Evolutionary conservation across 2,888 invertebrate genomes (phyloP).

Genomic region (Anarsia innoxiella): DNA sequence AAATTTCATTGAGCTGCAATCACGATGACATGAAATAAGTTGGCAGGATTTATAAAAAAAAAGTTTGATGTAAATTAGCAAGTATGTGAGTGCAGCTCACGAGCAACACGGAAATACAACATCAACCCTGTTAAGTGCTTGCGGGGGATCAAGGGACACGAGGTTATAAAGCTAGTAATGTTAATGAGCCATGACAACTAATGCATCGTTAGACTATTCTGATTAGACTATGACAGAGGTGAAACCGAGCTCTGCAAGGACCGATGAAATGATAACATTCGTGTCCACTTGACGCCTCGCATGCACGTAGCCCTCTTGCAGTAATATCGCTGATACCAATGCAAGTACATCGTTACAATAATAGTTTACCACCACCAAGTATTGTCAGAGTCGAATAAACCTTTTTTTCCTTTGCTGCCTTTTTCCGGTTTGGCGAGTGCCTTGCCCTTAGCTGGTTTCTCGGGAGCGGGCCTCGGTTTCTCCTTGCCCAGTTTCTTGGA

Average conservation of each 20-base stretch:
- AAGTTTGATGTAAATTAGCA: conserved; percentile 24
- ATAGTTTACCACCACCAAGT: conserved; percentile 84
- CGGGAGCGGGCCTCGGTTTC: conserved; percentile 46
- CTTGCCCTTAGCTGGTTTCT: conserved; percentile 59
- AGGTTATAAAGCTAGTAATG: conserved; percentile 58
- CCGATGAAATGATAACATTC: conserved; percentile 44
- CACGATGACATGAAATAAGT: conserved; percentile 25
- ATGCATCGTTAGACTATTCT: conserved; percentile 51
- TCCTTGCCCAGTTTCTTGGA: conserved; percentile 65
- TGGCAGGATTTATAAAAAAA: conserved; percentile 20
- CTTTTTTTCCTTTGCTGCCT: conserved; percentile 81
- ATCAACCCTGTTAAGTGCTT: conserved; percentile 67
- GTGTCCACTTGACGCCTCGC: conserved; percentile 65
- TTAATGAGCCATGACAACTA: conserved; percentile 47
- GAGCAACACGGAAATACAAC: conserved; percentile 57
- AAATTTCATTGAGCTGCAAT: conserved; percentile 41
- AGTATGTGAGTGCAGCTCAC: conserved; percentile 52
- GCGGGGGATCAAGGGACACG: conserved; percentile 71
- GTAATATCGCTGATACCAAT: conserved; percentile 44
- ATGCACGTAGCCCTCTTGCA: conserved; percentile 46
- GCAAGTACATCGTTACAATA: conserved; percentile 44
- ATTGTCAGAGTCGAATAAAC: conserved; percentile 91
- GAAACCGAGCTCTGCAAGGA: conserved; percentile 37
- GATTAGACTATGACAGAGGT: conserved; percentile 33
- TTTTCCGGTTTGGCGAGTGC: conserved; percentile 74